Percentiles rank a stretch among this genome's conserved stretches.
Conservation (phyloP, 2,888 invertebrate species). For the Spisula subtruncata region DNA sequence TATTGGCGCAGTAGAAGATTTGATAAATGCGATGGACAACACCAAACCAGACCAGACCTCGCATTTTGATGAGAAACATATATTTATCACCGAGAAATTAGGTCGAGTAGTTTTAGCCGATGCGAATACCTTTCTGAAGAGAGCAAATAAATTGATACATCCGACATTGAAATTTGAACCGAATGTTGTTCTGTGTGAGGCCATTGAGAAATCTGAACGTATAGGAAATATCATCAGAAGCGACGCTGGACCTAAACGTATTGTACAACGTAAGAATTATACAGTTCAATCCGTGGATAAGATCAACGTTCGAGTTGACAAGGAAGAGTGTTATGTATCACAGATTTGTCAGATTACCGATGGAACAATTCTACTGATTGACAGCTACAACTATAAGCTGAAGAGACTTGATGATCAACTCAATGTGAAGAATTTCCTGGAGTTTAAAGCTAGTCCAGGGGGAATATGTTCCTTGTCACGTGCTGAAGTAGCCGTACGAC, state of each 20-base stretch:
- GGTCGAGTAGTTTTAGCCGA: background rate
- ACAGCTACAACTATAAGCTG: background rate
- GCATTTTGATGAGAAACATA: background rate
- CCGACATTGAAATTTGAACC: background rate
- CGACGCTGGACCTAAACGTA: background rate
- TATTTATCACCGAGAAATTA: background rate
- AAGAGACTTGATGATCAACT: background rate
- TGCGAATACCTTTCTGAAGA: background rate
- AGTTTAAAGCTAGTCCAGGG: background rate
- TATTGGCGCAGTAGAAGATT: background rate
- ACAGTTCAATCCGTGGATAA: background rate
- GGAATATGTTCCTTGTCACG: background rate
- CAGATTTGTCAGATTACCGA: background rate
- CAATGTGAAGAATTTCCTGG: background rate
- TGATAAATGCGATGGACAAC: background rate
- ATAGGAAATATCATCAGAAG: background rate
- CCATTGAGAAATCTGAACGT: background rate
- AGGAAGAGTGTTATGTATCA: background rate
- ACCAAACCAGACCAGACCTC: background rate
- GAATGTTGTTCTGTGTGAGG: background rate
- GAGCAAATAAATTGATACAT: background rate
- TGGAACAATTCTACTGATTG: background rate
- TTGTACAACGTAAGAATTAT: background rate
- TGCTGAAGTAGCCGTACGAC: conserved; percentile 16
- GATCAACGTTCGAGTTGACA: background rate